Percentiles rank a stretch among this genome's conserved stretches.
phyloP scores from a whole-genome alignment of 2,113 vertebrate species.

The Amblyornis subalaris region DNA sequence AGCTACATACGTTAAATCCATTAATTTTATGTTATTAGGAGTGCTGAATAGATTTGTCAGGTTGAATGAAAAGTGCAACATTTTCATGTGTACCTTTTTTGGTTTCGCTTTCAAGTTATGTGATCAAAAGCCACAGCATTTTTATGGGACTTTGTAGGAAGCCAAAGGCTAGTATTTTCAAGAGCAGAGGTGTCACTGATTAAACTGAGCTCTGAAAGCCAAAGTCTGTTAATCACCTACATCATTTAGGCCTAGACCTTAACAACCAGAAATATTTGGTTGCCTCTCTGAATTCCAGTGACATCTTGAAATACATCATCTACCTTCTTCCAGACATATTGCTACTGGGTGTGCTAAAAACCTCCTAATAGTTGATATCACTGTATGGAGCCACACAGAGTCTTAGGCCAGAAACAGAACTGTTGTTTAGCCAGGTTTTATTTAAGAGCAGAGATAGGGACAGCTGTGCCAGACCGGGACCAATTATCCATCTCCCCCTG shows the following conservation, averaged over 20 bases:
- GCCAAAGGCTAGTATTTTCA: not conserved
- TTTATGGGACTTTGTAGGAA: not conserved
- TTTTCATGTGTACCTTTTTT: not conserved
- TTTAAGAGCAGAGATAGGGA: not conserved
- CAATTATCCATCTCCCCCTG: not conserved
- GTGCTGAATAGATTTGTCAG: not conserved
- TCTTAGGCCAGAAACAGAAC: not conserved
- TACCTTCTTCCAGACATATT: not conserved
- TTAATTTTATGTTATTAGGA: not conserved
- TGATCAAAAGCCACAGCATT: not conserved
- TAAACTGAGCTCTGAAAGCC: not conserved
- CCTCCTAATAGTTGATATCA: not conserved
- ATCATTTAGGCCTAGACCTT: not conserved
- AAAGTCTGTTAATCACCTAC: not conserved
- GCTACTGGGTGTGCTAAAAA: not conserved
- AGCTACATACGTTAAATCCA: not conserved
- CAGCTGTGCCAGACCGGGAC: not conserved
- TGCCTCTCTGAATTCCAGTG: not conserved
- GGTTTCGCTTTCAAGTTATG: not conserved
- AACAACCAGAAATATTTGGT: not conserved
- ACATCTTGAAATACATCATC: not conserved
- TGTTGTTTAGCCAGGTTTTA: not conserved
- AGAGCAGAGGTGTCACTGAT: not conserved
- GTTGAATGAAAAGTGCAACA: not conserved
- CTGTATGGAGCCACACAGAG: accelerated